Base-by-base conservation (phyloP, 2,797 vertebrate genomes). In the Tapirus indicus region DNA sequence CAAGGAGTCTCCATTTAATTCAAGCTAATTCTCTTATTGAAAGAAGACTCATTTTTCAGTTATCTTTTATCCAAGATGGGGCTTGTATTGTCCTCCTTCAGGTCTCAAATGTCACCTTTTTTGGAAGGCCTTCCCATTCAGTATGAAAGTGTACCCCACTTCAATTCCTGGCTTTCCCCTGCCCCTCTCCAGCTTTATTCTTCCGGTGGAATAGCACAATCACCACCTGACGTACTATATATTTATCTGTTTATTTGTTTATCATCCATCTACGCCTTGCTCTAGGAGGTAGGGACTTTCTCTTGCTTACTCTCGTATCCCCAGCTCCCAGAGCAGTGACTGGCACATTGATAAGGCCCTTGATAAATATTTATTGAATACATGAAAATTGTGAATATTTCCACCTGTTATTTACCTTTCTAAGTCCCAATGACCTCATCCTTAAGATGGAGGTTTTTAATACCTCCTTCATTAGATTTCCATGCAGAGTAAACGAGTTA, bases 171-270 rank as follows among this genome's bases (percentile, higher is more conserved):
- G 44, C 69, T 52, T 52, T 38, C 11, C 23, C 12, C 1, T 8
- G 27, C 23, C n/a, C 35, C 6, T 80, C 20, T 56, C 27, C n/a
- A 8, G 49, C 62, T n/a, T 32, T 8, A 14, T 32, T 56, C 29
- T 66, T 54, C 60, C 8, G 25, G 4, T 38, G 38, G 38, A 38
- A 4, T 9, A 72, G 35, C 23, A 44, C 21, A 52, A 7, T 54
- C 16, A 9, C 62, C 20, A 16, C 38, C 32, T 5, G 35, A 54
- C n/a, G 7, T 9, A 7, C 25, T 5, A 0, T 14, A 3, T 20
- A 16, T 44, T 12, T n/a, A 27, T 47, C n/a, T 60, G 25, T 52
- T 38, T 60, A 47, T 56, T n/a, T 18, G 6, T 32, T 35, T 8
- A 8, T n/a, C n/a, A 8, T n/a, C 47, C 6, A 6, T 18, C 49